Percentiles rank a stretch among this genome's conserved stretches.
phyloP scores from a whole-genome alignment of 2,888 invertebrate species.

The Caradrina kadenii region DNA sequence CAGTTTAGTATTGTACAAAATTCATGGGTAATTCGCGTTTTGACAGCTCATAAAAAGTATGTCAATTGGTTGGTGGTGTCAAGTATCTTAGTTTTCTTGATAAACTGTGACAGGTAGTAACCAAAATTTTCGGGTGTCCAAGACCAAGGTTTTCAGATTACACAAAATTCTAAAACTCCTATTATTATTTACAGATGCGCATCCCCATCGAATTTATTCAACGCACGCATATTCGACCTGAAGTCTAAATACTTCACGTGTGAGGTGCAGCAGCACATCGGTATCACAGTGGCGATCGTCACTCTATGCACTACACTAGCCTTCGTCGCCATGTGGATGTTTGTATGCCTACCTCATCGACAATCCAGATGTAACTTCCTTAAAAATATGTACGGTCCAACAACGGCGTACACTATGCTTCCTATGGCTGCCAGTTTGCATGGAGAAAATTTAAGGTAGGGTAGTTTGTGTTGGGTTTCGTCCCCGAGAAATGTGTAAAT shows the following conservation, averaged over 20 bases:
- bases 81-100: too few relatives aligned
- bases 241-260: conserved; percentile 85
- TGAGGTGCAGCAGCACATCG: conserved; percentile 60
- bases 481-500: not conserved
- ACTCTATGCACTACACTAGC: conserved; percentile 73
- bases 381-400: conserved; percentile 68
- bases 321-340: conserved; percentile 79
- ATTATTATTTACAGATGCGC: conserved; percentile 82
- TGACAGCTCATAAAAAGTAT: too few relatives aligned
- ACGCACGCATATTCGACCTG: conserved; percentile 85
- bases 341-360: conserved; percentile 75
- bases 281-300: conserved; percentile 70
- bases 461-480: too few relatives aligned
- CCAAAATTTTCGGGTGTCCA: too few relatives aligned
- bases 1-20: too few relatives aligned
- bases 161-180: not conserved
- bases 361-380: conserved; percentile 69
- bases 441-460: conserved; percentile 31
- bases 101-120: too few relatives aligned
- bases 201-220: conserved; percentile 79
- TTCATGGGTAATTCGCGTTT: too few relatives aligned
- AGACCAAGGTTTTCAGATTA: too few relatives aligned
- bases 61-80: too few relatives aligned
- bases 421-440: conserved; percentile 66
- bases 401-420: conserved; percentile 75